phyloP scores from a whole-genome alignment of 2,797 vertebrate species.

The Pangasius djambal region DNA sequence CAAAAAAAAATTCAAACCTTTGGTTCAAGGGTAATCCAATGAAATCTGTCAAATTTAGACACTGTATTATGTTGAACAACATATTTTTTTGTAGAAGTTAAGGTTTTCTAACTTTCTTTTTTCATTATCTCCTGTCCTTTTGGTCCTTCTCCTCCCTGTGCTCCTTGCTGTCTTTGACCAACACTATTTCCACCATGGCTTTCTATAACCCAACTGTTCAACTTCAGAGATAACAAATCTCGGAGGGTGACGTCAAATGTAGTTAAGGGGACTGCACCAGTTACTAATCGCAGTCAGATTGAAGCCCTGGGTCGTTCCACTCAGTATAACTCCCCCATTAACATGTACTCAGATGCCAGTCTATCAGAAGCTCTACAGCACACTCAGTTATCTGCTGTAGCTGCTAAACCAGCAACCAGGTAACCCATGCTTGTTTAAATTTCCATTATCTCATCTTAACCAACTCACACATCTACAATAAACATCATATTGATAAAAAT shows the following conservation, averaged over 20 bases:
- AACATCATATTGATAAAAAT: constrained; percentile 5
- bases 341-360: constrained; percentile 59
- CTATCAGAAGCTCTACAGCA: constrained; percentile 54
- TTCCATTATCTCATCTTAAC: constrained; percentile 2
- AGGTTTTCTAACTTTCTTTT: constrained; percentile 47
- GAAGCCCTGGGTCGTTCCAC: constrained; percentile 42
- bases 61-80: neutral
- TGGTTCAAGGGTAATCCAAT: neutral
- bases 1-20: neutral
- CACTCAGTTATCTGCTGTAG: constrained; percentile 57
- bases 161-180: constrained; percentile 51
- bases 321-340: constrained; percentile 62
- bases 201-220: constrained; percentile 45
- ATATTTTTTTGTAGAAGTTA: neutral
- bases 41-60: neutral
- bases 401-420: constrained; percentile 51
- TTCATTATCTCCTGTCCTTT: constrained; percentile 49
- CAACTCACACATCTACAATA: constrained; percentile 12
- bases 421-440: constrained; percentile 47
- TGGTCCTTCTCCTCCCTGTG: constrained; percentile 21
- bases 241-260: constrained; percentile 70
- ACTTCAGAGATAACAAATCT: constrained; percentile 73
- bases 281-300: constrained; percentile 36
- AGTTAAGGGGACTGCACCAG: constrained; percentile 71
- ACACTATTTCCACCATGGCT: constrained; percentile 39